Conservation (phyloP, 2,797 vertebrate species). For the Hozukius guyotensis region DNA sequence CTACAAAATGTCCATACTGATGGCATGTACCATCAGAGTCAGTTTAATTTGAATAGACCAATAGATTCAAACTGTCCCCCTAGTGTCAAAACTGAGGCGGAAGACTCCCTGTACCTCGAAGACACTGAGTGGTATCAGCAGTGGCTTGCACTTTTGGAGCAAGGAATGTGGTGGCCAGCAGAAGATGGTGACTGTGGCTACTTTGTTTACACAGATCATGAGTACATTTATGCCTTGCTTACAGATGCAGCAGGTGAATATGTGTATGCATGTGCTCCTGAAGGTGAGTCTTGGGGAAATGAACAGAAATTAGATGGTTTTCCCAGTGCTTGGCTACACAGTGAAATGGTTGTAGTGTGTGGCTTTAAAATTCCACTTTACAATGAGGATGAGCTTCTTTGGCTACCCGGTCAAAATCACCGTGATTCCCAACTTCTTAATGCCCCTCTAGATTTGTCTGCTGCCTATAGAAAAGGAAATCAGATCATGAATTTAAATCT, state of each 20-base stretch:
- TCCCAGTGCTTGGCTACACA: slow-evolving; percentile 82
- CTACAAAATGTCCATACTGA: slow-evolving; percentile 70
- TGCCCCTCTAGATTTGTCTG: slow-evolving; percentile 92
- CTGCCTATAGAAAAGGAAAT: slow-evolving; percentile 89
- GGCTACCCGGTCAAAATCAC: slow-evolving; percentile 87
- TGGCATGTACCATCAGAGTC: slow-evolving; percentile 72
- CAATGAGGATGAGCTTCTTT: slow-evolving; percentile 90
- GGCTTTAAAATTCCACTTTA: slow-evolving; percentile 93
- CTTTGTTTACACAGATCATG: slow-evolving; percentile 93
- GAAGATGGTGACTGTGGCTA: slow-evolving; percentile 95
- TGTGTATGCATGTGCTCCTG: slow-evolving; percentile 91
- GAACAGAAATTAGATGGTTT: slow-evolving; percentile 73
- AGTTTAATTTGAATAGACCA: slow-evolving; percentile 57
- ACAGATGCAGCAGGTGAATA: slow-evolving; percentile 93
- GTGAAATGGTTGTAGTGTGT: slow-evolving; percentile 88
- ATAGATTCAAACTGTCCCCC: slow-evolving; percentile 82
- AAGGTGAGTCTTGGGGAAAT: slow-evolving; percentile 81
- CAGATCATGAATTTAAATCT: slow-evolving; percentile 92
- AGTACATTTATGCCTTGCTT: slow-evolving; percentile 94
- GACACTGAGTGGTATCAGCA: slow-evolving; percentile 91
- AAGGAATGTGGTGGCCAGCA: slow-evolving; percentile 95
- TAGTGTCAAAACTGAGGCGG: slow-evolving; percentile 76
- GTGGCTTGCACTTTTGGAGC: slow-evolving; percentile 92
- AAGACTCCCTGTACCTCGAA: slow-evolving; percentile 83
- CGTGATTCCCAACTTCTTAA: slow-evolving; percentile 82